Evolutionary conservation across 2,113 vertebrate species (phyloP).

Genomic region (Porphyrio hochstetteri): DNA sequence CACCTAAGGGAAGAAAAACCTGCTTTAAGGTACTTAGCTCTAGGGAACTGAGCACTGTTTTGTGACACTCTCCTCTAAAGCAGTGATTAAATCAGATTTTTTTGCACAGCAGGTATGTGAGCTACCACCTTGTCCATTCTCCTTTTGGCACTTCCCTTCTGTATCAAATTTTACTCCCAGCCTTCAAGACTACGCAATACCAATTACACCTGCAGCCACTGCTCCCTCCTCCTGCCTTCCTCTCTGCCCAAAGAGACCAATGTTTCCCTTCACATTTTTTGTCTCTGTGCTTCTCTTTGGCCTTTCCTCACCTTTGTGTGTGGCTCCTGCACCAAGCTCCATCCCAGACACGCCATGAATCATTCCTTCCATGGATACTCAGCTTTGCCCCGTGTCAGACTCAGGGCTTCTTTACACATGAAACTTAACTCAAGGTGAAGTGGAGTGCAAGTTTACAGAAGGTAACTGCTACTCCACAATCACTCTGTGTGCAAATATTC

Average conservation of each 20-base stretch:
- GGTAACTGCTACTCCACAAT: background rate
- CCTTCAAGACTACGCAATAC: background rate
- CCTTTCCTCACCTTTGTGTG: background rate
- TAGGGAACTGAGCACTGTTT: background rate
- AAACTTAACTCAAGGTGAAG: background rate
- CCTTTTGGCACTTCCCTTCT: background rate
- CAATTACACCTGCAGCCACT: background rate
- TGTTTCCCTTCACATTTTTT: background rate
- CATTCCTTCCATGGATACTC: background rate
- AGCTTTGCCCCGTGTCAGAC: background rate
- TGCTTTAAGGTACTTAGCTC: background rate
- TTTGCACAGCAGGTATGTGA: background rate
- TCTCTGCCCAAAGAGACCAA: background rate
- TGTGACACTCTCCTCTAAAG: background rate
- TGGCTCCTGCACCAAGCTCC: background rate
- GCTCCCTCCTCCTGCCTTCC: background rate
- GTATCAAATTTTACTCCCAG: background rate
- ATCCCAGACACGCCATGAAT: background rate
- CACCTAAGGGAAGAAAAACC: background rate
- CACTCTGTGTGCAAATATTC: background rate
- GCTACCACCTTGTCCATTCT: background rate
- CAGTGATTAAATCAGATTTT: background rate
- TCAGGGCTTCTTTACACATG: background rate
- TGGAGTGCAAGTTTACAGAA: background rate
- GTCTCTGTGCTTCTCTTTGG: background rate